Conservation (phyloP, 2,113 vertebrate species). For the Podilymbus podiceps region DNA sequence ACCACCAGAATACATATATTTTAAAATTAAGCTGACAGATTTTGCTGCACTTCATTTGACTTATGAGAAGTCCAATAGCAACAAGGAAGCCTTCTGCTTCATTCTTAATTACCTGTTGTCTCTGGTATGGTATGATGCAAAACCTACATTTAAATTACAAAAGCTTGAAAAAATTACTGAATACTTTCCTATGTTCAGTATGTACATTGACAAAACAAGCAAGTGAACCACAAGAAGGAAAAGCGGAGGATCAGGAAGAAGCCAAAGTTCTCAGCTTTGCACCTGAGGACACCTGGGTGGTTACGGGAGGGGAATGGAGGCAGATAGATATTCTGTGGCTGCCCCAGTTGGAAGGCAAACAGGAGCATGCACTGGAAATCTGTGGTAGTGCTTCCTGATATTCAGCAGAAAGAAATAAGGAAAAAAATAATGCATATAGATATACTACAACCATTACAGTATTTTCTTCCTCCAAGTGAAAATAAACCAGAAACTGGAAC, state of each 20-base stretch:
- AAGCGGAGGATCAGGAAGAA: background rate
- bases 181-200: background rate
- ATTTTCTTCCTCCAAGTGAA: background rate
- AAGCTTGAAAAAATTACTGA: background rate
- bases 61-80: background rate
- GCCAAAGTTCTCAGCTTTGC: background rate
- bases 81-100: background rate
- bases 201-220: background rate
- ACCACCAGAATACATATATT: background rate
- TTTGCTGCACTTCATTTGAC: background rate
- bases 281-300: background rate
- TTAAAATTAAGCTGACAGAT: background rate
- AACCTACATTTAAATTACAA: background rate
- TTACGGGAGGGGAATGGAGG: background rate
- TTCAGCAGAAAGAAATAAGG: background rate
- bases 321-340: too few relatives aligned
- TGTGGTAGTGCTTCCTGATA: background rate
- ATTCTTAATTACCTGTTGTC: background rate
- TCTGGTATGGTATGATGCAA: background rate
- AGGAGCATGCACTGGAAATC: background rate
- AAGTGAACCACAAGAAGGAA: background rate
- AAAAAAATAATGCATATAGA: background rate
- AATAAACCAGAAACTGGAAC: background rate
- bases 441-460: too few relatives aligned
- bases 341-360: rapidly evolving